Evolutionary conservation across 2,113 vertebrate species (phyloP).

Genomic region (Phasianus colchicus): DNA sequence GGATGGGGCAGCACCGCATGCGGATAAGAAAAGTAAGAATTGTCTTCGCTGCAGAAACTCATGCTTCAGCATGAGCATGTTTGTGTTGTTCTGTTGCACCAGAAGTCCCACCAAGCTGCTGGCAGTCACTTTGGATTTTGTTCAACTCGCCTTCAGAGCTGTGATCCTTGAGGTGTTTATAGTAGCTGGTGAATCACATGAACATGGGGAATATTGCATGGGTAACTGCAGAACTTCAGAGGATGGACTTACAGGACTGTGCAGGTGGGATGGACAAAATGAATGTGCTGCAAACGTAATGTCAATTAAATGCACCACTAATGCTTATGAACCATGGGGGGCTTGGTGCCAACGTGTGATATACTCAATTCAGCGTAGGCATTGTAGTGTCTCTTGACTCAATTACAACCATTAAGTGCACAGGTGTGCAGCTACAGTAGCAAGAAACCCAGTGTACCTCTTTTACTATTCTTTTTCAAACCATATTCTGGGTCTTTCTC

Average conservation of each 20-base stretch:
- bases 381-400: background rate
- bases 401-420: background rate
- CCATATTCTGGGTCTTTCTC: background rate
- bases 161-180: background rate
- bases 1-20: background rate
- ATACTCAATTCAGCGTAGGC: background rate
- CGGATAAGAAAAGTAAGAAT: background rate
- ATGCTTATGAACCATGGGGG: rapidly evolving
- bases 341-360: background rate
- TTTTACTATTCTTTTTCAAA: background rate
- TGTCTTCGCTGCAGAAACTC: background rate
- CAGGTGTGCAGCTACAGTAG: rapidly evolving
- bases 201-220: rapidly evolving
- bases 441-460: background rate
- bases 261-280: background rate
- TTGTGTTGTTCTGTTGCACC: background rate
- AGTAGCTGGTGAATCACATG: background rate
- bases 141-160: background rate
- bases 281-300: background rate
- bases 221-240: background rate
- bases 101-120: background rate
- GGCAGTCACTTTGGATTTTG: background rate
- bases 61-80: background rate
- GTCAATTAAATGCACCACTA: background rate
- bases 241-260: background rate